Conservation (phyloP, 1,140 invertebrate genomes). For the Drosophila orena region DNA sequence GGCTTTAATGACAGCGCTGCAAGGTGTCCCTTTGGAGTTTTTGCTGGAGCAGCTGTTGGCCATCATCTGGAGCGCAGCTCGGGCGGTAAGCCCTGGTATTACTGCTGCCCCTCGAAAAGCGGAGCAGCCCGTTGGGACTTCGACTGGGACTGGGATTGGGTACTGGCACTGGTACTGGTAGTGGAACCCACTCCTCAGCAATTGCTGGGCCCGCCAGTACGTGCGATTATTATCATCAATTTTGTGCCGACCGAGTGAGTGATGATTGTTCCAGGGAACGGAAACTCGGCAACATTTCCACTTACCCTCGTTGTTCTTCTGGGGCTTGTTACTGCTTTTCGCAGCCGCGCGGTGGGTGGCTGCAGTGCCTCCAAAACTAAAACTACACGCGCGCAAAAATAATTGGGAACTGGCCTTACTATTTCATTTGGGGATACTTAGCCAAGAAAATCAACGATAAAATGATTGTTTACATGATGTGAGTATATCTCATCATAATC, state of each 20-base stretch:
- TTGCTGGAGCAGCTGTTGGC: conserved; percentile 56
- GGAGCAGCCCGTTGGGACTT: neutral
- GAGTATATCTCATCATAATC: too few relatives aligned
- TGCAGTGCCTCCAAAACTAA: conserved; percentile 22
- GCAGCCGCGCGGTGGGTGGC: conserved; percentile 46
- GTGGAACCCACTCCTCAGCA: conserved; percentile 20
- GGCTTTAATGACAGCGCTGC: conserved; percentile 59
- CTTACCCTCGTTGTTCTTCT: conserved; percentile 26
- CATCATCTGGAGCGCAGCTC: conserved; percentile 19
- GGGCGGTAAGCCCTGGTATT: conserved; percentile 48
- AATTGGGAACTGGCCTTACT: neutral
- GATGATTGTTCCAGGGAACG: conserved; percentile 68
- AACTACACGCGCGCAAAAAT: conserved; percentile 16
- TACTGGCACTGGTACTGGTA: neutral
- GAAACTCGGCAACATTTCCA: conserved; percentile 48
- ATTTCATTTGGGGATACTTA: neutral
- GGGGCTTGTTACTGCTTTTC: conserved; percentile 36
- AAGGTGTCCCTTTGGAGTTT: conserved; percentile 60
- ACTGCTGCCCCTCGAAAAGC: conserved; percentile 20
- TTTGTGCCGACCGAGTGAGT: conserved; percentile 74
- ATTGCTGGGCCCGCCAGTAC: conserved; percentile 53
- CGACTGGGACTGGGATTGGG: neutral
- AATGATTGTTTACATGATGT: too few relatives aligned
- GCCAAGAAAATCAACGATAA: too few relatives aligned
- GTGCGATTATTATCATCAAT: conserved; percentile 83